A percentile compares a stretch with the other conserved stretches of the same genome.
Conservation (phyloP, 2,888 invertebrate genomes). For the Coenonympha arcania region DNA sequence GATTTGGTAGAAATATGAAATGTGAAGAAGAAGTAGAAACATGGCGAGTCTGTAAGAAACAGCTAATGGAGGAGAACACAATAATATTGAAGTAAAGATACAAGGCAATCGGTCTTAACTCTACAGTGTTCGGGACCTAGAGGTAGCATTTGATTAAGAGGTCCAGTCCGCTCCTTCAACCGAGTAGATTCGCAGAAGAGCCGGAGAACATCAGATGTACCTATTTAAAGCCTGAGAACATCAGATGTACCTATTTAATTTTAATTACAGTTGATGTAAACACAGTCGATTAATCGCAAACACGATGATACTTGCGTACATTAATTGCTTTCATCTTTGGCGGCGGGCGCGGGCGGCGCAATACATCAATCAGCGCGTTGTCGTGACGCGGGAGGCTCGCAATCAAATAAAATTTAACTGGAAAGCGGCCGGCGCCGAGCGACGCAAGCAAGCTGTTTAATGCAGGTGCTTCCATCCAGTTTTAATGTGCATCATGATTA, state of each 20-base stretch:
- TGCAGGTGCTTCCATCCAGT: constrained; percentile 30
- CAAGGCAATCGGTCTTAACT: too few species aligned
- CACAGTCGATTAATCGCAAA: constrained; percentile 3
- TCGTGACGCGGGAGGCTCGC: constrained; percentile 46
- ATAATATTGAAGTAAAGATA: too few species aligned
- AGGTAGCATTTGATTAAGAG: too few species aligned
- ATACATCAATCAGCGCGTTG: constrained; percentile 67
- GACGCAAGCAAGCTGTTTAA: constrained; percentile 41
- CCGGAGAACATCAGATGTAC: too few species aligned
- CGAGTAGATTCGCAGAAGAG: too few species aligned
- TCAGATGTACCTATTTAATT: background rate
- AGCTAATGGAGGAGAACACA: too few species aligned
- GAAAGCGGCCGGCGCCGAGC: constrained; percentile 45
- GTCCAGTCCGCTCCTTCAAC: too few species aligned
- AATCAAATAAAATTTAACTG: constrained; percentile 73
- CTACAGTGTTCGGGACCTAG: too few species aligned
- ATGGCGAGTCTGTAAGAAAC: too few species aligned
- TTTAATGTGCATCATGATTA: constrained; percentile 24
- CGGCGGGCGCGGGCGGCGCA: constrained; percentile 38
- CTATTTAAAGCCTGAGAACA: too few species aligned
- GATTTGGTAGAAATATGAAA: too few species aligned
- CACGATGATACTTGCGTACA: constrained; percentile 11
- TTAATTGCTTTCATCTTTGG: constrained; percentile 32
- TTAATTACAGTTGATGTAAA: background rate
- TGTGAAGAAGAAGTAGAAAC: too few species aligned